Evolutionary conservation across 2,888 invertebrate species (phyloP).

Genomic region (Noctuana brunneofusca): DNA sequence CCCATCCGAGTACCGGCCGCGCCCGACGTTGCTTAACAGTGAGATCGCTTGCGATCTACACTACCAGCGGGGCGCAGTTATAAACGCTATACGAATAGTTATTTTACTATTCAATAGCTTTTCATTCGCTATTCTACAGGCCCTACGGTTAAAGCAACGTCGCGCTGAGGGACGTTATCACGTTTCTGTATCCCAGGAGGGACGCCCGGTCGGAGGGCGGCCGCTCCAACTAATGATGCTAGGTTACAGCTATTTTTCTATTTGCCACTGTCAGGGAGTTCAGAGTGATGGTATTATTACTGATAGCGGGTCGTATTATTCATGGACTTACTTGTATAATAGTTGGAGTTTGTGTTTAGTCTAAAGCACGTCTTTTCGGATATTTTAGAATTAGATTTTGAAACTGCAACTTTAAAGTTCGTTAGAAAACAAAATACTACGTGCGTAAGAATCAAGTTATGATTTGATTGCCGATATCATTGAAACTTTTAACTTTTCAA

Average conservation of each 20-base stretch:
- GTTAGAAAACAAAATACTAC: no score
- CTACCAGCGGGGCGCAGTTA: no score
- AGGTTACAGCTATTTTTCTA: conserved; percentile 52
- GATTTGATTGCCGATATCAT: no score
- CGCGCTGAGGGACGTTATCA: conserved; percentile 55
- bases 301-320: conserved; percentile 19
- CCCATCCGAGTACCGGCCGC: no score
- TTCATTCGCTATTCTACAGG: conserved; percentile 36
- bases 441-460: no score
- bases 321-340: conserved; percentile 2
- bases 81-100: no score
- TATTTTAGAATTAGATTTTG: background rate
- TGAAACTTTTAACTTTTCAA: background rate
- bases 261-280: conserved; percentile 30
- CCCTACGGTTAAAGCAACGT: conserved; percentile 40
- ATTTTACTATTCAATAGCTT: no score
- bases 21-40: no score
- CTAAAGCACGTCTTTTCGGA: background rate
- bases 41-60: no score
- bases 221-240: conserved; percentile 55
- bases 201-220: conserved; percentile 51
- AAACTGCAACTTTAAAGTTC: background rate
- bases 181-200: conserved; percentile 54
- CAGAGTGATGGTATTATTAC: conserved; percentile 29
- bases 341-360: background rate